A percentile compares a stretch with the other conserved stretches of the same genome.
Evolutionary conservation across 2,113 vertebrate genomes (phyloP).

Genomic region (Dicaeum eximium): DNA sequence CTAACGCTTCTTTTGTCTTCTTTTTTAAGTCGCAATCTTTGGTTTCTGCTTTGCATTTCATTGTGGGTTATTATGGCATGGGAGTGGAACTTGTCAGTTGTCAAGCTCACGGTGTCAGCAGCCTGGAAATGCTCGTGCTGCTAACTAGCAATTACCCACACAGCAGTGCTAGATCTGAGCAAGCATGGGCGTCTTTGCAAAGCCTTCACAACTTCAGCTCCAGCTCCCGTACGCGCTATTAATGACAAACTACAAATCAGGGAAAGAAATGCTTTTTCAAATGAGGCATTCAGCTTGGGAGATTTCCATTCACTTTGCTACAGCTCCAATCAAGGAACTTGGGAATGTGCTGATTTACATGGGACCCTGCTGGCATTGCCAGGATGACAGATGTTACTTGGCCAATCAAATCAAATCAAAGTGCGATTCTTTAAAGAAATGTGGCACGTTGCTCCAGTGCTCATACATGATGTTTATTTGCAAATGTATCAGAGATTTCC

Average conservation of each 20-base stretch:
- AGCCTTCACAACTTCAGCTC: neutral
- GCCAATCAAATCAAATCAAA: constrained; percentile 4
- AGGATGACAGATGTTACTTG: neutral
- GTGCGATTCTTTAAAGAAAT: neutral
- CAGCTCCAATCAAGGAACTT: constrained; percentile 16
- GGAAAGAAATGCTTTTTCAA: constrained; percentile 13
- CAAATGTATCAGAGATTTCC: neutral
- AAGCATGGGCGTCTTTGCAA: neutral
- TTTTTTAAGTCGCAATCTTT: neutral
- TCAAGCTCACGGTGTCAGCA: neutral
- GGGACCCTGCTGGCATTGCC: neutral
- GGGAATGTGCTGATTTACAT: constrained; percentile 21
- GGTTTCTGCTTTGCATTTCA: constrained; percentile 36
- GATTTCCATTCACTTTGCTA: constrained; percentile 12
- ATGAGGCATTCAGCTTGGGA: constrained; percentile 19
- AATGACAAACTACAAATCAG: constrained; percentile 23
- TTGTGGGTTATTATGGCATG: constrained; percentile 36
- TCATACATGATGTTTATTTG: neutral
- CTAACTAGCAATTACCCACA: constrained; percentile 52
- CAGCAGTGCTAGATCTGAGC: neutral
- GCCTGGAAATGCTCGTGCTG: neutral
- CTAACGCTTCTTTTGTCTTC: neutral
- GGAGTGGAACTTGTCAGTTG: constrained; percentile 23
- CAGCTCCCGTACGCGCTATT: neutral
- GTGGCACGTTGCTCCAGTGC: rapidly evolving